These are phyloP conservation scores for Okapia johnstoni DNA, from an alignment of 2,113 vertebrate genomes.

Conservation along the genomic window DNA sequence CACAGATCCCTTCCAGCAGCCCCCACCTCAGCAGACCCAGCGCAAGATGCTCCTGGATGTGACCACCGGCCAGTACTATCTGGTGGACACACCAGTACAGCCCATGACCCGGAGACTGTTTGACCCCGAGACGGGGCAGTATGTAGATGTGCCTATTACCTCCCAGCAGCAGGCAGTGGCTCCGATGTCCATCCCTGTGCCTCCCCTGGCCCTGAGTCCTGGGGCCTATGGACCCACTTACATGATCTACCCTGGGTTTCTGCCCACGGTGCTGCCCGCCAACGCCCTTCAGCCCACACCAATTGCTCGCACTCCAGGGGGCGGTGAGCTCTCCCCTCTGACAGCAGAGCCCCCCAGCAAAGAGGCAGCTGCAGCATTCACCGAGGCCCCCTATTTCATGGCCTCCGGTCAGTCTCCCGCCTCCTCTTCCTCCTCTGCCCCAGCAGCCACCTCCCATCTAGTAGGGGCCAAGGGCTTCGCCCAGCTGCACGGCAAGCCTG, in stretches of 20 bases:
- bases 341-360: constrained; percentile 51
- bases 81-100: constrained; percentile 92
- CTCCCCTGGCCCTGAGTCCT: constrained; percentile 87
- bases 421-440: constrained; percentile 24
- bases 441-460: constrained; percentile 54
- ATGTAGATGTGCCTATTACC: constrained; percentile 91
- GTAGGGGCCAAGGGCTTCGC: constrained; percentile 70
- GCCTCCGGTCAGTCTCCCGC: constrained; percentile 79
- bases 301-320: constrained; percentile 71
- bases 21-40: constrained; percentile 86
- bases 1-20: constrained; percentile 73
- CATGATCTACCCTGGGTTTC: constrained; percentile 94
- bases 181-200: constrained; percentile 84
- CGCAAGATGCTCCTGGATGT: constrained; percentile 96
- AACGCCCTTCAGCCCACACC: constrained; percentile 81
- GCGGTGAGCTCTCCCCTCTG: constrained; percentile 58
- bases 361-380: constrained; percentile 70
- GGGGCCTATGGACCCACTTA: constrained; percentile 89
- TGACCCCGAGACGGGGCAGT: constrained; percentile 96
- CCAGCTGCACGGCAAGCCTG: constrained; percentile 79
- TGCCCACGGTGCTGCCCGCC: constrained; percentile 85
- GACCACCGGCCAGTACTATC: constrained; percentile 93
- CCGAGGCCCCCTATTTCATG: constrained; percentile 91
- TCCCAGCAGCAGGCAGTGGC: constrained; percentile 79
- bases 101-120: constrained; percentile 89